Percentiles rank a stretch among this genome's conserved stretches.
Conservation (phyloP, 2,797 vertebrate genomes). For the Chrysolophus pictus region DNA sequence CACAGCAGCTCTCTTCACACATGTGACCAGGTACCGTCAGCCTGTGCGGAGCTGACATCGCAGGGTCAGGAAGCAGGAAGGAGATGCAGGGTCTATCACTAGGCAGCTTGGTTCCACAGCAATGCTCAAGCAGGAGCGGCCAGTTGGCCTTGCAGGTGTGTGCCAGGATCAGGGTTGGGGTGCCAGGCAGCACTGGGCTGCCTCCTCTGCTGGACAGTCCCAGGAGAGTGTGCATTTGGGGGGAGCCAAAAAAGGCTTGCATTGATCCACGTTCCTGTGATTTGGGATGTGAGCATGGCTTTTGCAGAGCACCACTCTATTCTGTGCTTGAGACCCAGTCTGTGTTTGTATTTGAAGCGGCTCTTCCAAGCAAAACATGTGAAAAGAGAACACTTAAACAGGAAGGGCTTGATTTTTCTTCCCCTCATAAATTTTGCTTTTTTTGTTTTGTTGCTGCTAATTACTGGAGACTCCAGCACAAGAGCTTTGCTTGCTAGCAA, state of each 20-base stretch:
- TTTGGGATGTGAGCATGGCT: neutral
- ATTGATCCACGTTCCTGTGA: neutral
- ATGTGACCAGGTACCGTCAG: rapidly evolving
- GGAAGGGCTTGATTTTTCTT: constrained; percentile 9
- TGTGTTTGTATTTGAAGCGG: constrained; percentile 55
- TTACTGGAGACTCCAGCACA: constrained; percentile 35
- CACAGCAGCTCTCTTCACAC: neutral
- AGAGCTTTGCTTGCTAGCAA: constrained; percentile 59
- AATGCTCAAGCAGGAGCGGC: neutral
- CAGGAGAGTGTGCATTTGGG: neutral
- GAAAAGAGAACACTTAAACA: constrained; percentile 64
- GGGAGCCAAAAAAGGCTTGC: neutral
- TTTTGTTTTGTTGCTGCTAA: constrained; percentile 42
- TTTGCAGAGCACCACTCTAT: neutral
- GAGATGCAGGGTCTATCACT: neutral
- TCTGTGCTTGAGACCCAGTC: neutral
- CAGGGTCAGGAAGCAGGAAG: neutral
- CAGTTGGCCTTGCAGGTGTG: neutral
- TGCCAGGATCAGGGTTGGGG: no score
- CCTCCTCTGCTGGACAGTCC: neutral
- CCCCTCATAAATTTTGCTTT: constrained; percentile 26
- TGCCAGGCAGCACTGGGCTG: neutral
- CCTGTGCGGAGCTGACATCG: neutral
- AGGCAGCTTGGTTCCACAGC: rapidly evolving
- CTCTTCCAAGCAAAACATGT: constrained; percentile 60